Conservation (phyloP, 2,113 vertebrate species). For the Neomonachus schauinslandi region DNA sequence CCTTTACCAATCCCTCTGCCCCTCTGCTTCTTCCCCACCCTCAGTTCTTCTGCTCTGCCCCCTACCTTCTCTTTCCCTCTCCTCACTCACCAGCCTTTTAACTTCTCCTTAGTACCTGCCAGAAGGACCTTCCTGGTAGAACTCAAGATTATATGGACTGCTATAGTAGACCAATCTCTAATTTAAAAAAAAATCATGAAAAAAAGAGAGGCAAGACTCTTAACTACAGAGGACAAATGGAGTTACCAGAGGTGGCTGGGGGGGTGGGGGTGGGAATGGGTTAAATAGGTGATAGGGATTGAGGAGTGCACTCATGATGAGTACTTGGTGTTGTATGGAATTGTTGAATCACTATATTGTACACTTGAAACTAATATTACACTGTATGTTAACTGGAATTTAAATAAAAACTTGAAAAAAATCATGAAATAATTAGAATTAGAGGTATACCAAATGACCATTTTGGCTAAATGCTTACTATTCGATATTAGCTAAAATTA, state of each 20-base stretch:
- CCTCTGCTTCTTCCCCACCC: not conserved
- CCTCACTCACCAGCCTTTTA: not conserved
- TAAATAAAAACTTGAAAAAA: not conserved
- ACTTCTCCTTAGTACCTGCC: not conserved
- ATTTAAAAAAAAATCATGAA: not conserved
- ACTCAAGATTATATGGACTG: not conserved
- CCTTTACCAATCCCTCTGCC: not conserved
- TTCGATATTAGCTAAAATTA: constrained; percentile 15
- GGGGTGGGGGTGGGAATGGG: no score
- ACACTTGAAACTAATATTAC: not conserved
- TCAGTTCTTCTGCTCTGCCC: not conserved
- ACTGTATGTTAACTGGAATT: not conserved
- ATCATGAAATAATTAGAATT: constrained; percentile 30
- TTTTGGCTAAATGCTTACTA: constrained; percentile 9
- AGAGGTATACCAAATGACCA: not conserved
- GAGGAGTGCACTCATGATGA: not conserved
- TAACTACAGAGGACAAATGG: not conserved
- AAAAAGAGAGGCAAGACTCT: not conserved
- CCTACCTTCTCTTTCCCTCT: not conserved
- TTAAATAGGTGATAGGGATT: not conserved
- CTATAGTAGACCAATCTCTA: not conserved
- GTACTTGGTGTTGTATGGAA: not conserved
- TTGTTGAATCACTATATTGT: not conserved
- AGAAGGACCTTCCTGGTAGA: not conserved
- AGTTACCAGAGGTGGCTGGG: not conserved